phyloP scores from a whole-genome alignment of 2,888 invertebrate species.

The Phyto melanocephala region DNA sequence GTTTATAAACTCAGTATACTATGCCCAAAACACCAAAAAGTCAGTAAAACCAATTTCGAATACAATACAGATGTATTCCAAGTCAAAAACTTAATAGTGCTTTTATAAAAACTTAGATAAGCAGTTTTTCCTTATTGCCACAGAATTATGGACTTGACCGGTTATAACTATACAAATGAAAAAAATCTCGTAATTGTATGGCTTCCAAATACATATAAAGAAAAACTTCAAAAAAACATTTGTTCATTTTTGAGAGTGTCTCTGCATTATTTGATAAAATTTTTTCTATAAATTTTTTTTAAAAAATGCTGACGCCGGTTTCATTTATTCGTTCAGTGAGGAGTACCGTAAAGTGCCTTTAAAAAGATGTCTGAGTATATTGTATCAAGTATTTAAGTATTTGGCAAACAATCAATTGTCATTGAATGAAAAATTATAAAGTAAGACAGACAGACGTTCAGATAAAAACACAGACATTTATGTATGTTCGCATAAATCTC shows the following conservation, averaged over 20 bases:
- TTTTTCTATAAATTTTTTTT: background rate
- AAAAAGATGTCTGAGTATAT: conserved; percentile 58
- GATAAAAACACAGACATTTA: background rate
- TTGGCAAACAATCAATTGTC: conserved; percentile 63
- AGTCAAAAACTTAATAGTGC: too few relatives aligned
- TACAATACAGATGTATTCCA: too few relatives aligned
- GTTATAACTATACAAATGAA: too few relatives aligned
- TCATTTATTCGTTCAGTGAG: conserved; percentile 47
- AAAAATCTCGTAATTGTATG: too few relatives aligned
- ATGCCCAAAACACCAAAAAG: too few relatives aligned
- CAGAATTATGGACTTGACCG: too few relatives aligned
- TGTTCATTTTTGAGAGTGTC: conserved; percentile 1
- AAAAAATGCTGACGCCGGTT: conserved; percentile 61
- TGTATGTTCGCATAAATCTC: background rate
- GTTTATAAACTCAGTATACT: too few relatives aligned
- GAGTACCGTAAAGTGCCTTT: conserved; percentile 27
- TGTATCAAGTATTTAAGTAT: conserved; percentile 49
- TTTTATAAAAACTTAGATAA: too few relatives aligned
- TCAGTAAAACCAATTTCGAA: too few relatives aligned
- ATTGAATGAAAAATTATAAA: conserved; percentile 42
- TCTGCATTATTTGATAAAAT: conserved; percentile 29
- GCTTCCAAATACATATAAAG: conserved; percentile 40
- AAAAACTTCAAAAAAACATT: conserved; percentile 44
- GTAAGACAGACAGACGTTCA: background rate
- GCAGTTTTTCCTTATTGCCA: too few relatives aligned